Base-by-base conservation (phyloP, 30 jellyfish, hydroid and myxozoan species). In the Nemopilema nomurai region DNA sequence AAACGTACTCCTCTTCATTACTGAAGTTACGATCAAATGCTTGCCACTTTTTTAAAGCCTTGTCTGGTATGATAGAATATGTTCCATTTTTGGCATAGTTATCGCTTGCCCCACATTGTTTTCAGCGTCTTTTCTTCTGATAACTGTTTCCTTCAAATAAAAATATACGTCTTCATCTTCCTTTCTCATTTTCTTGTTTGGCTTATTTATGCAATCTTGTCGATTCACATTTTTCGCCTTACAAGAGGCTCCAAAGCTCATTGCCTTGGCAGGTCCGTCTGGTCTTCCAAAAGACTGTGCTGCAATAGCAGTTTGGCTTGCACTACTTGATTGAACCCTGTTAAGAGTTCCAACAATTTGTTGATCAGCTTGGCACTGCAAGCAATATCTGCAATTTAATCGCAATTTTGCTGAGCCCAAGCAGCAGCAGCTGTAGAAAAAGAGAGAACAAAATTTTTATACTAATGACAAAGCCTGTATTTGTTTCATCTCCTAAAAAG, bases 31-130 rank as follows among this genome's bases (percentile, higher is more conserved):
- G n/a, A n/a, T n/a, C n/a, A n/a, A n/a, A n/a, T n/a, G n/a, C n/a
- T n/a, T n/a, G n/a, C n/a, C n/a, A n/a, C n/a, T n/a, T n/a, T n/a
- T n/a, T n/a, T n/a, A n/a, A n/a, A n/a, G n/a, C n/a, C n/a, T n/a
- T n/a, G n/a, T n/a, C n/a, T n/a, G n/a, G n/a, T n/a, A n/a, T n/a
- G n/a, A n/a, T n/a, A n/a, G n/a, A n/a, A n/a, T n/a, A n/a, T n/a
- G n/a, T n/a, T n/a, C n/a, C n/a, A n/a, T n/a, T n/a, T n/a, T n/a
- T n/a, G n/a, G n/a, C n/a, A n/a, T n/a, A 62, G 69, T 72, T 24
- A 72, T 26, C 83, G 69, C 68, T 72, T 72, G 83, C 83, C 83
- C 83, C 83, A 72, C 83, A 28, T 72, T 33, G 68, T 72, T 33
- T 72, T 72, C 49, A 72, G 31, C 83, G 16, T 72, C 83, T 33